A percentile compares a stretch with the other conserved stretches of the same genome.
Evolutionary conservation across 1,140 invertebrate genomes (phyloP).

Genomic region (Monomorium pharaonis): DNA sequence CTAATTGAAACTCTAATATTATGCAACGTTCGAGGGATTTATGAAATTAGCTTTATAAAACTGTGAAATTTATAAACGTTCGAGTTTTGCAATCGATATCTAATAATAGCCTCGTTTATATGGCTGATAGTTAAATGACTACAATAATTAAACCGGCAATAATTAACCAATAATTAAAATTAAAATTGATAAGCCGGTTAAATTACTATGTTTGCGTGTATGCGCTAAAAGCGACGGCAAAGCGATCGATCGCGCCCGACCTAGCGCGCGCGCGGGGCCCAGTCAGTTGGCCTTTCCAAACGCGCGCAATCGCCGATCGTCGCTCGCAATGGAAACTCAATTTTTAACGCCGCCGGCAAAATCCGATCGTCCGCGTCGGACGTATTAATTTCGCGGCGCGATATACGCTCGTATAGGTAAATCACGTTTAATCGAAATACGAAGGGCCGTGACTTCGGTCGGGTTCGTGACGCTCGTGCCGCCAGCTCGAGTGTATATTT

Average conservation of each 20-base stretch:
- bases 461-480: conserved; percentile 30
- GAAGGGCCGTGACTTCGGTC: conserved; percentile 68
- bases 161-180: conserved; percentile 56
- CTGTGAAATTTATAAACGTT: conserved; percentile 13
- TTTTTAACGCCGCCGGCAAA: conserved; percentile 49
- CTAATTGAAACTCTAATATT: neutral
- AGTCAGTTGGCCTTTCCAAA: conserved; percentile 27
- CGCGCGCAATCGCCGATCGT: conserved; percentile 38
- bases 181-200: conserved; percentile 58
- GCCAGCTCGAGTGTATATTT: conserved; percentile 66
- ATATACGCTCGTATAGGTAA: conserved; percentile 54
- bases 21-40: neutral
- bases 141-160: conserved; percentile 46
- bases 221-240: neutral
- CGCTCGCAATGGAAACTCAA: conserved; percentile 52
- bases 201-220: conserved; percentile 32
- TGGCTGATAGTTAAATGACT: conserved; percentile 47
- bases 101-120: conserved; percentile 36
- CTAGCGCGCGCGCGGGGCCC: neutral
- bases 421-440: conserved; percentile 72
- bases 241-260: conserved; percentile 26
- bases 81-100: conserved; percentile 21
- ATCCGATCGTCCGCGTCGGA: conserved; percentile 46
- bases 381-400: conserved; percentile 50
- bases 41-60: neutral